These are phyloP conservation scores for Tonatia bakeri DNA, from an alignment of 2,113 vertebrate species.

Conservation along the genomic window DNA sequence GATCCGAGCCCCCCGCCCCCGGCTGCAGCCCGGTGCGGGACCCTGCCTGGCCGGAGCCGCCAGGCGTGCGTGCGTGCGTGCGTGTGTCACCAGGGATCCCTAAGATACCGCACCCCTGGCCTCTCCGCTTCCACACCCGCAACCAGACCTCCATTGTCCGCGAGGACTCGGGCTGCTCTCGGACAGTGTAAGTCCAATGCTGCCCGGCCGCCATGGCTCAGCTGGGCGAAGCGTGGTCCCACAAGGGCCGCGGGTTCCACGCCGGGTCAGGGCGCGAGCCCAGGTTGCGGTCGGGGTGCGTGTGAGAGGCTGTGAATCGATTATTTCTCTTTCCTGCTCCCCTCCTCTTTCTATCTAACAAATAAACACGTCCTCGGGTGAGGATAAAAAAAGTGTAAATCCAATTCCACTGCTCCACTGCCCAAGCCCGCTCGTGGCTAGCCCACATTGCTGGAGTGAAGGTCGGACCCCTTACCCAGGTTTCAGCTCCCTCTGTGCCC, in stretches of 20 bases:
- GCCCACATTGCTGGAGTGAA: too few relatives aligned
- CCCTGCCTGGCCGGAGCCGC: not conserved
- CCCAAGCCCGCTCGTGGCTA: not conserved
- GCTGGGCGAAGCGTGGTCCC: too few relatives aligned
- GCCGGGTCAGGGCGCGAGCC: too few relatives aligned
- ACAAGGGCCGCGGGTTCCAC: too few relatives aligned
- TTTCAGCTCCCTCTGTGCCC: not conserved
- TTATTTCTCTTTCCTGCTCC: too few relatives aligned
- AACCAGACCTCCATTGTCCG: not conserved
- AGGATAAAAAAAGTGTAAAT: not conserved
- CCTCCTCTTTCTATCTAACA: too few relatives aligned
- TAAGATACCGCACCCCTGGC: not conserved
- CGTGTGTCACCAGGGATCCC: too few relatives aligned
- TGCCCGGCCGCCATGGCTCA: not conserved
- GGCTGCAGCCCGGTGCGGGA: not conserved
- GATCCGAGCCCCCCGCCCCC: not conserved
- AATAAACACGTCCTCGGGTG: too few relatives aligned
- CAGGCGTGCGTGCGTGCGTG: not conserved
- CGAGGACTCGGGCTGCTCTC: not conserved
- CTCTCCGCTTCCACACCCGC: not conserved
- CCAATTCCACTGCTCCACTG: not conserved
- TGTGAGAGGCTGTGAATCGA: too few relatives aligned
- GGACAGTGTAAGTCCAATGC: fast-evolving
- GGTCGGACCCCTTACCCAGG: not conserved
- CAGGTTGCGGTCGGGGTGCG: too few relatives aligned